Base-by-base conservation (phyloP, 2,888 invertebrate genomes). In the Drosophila nr. fundita region DNA sequence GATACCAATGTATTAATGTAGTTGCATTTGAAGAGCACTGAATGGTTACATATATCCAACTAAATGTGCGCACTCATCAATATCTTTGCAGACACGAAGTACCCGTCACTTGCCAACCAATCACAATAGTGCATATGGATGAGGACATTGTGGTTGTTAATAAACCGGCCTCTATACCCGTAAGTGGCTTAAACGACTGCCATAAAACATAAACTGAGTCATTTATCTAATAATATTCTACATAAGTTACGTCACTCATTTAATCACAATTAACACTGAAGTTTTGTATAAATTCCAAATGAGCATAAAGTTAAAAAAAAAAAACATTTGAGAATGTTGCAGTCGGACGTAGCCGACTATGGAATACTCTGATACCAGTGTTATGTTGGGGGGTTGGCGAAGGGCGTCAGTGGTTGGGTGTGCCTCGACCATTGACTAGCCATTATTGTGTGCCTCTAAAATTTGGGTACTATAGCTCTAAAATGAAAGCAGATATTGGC, bases 131-230 rank as follows among this genome's bases (percentile, higher is more conserved):
- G 94, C 97, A 97, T 95, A 97, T 99, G 96, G 98, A 98, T 95
- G 98, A 99, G 94, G 98, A 99, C 95, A 96, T 99, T 95, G 96
- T 99, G 95, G 99, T 99, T 94, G 98, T 99, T 94, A 98, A 99
- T 96, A 99, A 99, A 96, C 99, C 99, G 94, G 97, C 98, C 94
- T 99, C 99, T 94, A 98, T 99, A 95, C 99, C 99, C 94, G 98
- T 99, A 97, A 98, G 97, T 97, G 96, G 96, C 96, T 95, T 95
- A 94, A 95, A 95, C 95, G 96, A 96, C 96, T 94, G 96, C 96
- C 96, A 96, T 95, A 70, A 78, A 74, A 66, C 57, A 72, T 62
- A 32, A 65, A 65, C 27, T 67, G 18, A 59, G 62, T 45, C 68
- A 60, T 69, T 59, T 48, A 29, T 50, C 24, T 55, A 42, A 58